Conservation (phyloP, 1,140 invertebrate genomes). For the Caenorhabditis inopinata region DNA sequence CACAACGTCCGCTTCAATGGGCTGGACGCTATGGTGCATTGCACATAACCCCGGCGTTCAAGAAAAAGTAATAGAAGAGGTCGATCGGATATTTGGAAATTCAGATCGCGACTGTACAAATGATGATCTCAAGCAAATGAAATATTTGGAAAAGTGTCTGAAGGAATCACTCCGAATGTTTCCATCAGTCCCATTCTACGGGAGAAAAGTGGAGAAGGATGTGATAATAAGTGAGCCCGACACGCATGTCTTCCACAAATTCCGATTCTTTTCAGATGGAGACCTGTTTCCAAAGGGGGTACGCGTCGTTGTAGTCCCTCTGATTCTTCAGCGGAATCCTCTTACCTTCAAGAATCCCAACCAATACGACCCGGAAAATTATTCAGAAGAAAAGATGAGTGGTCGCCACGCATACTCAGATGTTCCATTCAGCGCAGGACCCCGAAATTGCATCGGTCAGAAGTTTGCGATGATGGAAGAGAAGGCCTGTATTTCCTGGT, state of each 20-base stretch:
- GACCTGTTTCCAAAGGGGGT: conserved; percentile 64
- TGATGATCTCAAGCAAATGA: conserved; percentile 80
- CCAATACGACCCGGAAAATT: conserved; percentile 81
- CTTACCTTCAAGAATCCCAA: conserved; percentile 76
- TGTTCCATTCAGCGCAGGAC: conserved; percentile 75
- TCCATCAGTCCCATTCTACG: conserved; percentile 73
- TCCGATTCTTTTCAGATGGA: conserved; percentile 36
- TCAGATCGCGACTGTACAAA: conserved; percentile 76
- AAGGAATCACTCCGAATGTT: conserved; percentile 78
- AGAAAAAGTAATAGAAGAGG: conserved; percentile 77
- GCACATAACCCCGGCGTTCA: conserved; percentile 70
- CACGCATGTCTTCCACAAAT: background rate
- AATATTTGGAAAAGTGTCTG: conserved; percentile 79
- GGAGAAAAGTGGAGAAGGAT: conserved; percentile 75
- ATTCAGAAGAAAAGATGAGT: conserved; percentile 76
- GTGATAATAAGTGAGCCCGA: conserved; percentile 68
- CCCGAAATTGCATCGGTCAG: conserved; percentile 69
- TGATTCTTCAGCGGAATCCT: conserved; percentile 53
- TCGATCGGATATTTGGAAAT: conserved; percentile 79
- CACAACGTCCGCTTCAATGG: conserved; percentile 81
- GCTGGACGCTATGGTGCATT: conserved; percentile 70
- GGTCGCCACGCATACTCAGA: conserved; percentile 79
- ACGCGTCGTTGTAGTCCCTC: conserved; percentile 60
- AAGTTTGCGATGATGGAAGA: conserved; percentile 68
- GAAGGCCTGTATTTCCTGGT: conserved; percentile 66